Evolutionary conservation across 2,113 vertebrate species (phyloP).

Genomic region (Eupsittula cactorum): DNA sequence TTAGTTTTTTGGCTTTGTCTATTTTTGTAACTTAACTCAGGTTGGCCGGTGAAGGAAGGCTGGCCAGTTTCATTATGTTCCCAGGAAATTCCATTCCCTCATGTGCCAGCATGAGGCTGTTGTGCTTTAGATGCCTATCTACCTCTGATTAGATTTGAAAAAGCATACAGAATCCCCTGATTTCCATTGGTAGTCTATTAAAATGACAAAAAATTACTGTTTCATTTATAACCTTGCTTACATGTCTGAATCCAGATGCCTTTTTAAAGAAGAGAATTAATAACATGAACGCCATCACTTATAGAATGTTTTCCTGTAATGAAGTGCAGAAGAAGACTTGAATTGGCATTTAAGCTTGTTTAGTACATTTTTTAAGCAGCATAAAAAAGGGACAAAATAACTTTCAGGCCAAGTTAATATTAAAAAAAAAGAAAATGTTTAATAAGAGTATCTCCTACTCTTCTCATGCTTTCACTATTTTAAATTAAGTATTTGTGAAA

Average conservation of each 20-base stretch:
- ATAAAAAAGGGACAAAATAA: not conserved
- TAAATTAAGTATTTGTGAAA: not conserved
- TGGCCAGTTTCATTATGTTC: constrained; percentile 21
- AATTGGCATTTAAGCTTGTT: not conserved
- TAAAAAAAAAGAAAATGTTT: not conserved
- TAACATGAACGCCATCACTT: not conserved
- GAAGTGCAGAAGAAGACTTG: not conserved
- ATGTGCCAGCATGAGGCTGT: not conserved
- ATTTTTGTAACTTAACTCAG: constrained; percentile 10
- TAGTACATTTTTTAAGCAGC: not conserved
- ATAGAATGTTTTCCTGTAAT: not conserved
- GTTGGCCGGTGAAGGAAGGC: not conserved
- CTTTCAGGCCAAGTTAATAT: not conserved
- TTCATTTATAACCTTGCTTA: not conserved
- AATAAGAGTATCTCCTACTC: not conserved
- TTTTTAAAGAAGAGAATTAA: not conserved
- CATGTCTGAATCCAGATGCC: not conserved
- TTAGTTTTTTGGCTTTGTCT: constrained; percentile 12
- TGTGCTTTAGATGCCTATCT: constrained; percentile 56
- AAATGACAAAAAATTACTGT: not conserved
- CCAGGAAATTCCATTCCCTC: constrained; percentile 49
- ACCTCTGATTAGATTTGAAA: constrained; percentile 40
- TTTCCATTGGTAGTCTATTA: constrained; percentile 20
- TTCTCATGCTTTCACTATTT: not conserved
- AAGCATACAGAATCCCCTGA: not conserved